Evolutionary conservation across 2,888 invertebrate genomes (phyloP).

Genomic region (Pyrochroa serraticornis): DNA sequence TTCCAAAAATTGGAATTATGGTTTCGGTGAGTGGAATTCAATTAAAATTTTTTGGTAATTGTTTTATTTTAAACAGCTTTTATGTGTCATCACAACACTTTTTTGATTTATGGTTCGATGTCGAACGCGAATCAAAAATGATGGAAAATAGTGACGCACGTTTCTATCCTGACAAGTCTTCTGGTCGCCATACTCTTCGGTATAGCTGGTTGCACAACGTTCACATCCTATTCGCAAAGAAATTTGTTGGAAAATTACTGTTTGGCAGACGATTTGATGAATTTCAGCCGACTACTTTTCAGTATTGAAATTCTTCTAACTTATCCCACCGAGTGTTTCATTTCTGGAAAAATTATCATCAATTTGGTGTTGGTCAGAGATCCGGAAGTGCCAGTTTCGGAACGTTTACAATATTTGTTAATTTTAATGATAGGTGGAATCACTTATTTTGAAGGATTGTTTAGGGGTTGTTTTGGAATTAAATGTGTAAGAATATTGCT

Average conservation of each 20-base stretch:
- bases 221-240: constrained; percentile 79
- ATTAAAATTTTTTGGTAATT: constrained; percentile 1
- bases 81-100: constrained; percentile 90
- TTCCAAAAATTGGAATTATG: too few relatives aligned
- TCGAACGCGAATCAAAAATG: constrained; percentile 74
- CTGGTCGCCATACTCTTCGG: constrained; percentile 75
- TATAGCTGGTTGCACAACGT: constrained; percentile 80
- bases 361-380: constrained; percentile 55
- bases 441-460: constrained; percentile 80
- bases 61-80: constrained; percentile 67
- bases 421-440: constrained; percentile 71
- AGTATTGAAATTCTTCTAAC: constrained; percentile 82
- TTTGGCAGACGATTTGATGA: constrained; percentile 83
- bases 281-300: constrained; percentile 76
- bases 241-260: constrained; percentile 87
- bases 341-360: constrained; percentile 76
- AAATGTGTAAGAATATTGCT: too few relatives aligned
- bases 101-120: constrained; percentile 81
- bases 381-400: constrained; percentile 60
- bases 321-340: constrained; percentile 87
- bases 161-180: constrained; percentile 76
- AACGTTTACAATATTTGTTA: constrained; percentile 63
- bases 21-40: constrained; percentile 78
- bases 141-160: constrained; percentile 83
- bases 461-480: constrained; percentile 81